These are phyloP conservation scores for Xerus inauris DNA, from an alignment of 2,113 vertebrate species.

Conservation along the genomic window DNA sequence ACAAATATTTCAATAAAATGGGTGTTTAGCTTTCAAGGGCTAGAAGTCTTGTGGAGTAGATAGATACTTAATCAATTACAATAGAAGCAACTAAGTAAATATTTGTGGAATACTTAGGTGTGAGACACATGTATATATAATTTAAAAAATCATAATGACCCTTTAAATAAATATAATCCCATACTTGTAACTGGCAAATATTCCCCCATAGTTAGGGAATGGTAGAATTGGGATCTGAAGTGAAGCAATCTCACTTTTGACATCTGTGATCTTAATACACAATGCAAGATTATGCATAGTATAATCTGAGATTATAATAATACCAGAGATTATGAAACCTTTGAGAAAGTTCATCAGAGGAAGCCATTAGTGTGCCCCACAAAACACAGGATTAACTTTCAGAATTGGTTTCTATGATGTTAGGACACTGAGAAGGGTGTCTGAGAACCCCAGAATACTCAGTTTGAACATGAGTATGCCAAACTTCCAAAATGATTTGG, in stretches of 20 bases:
- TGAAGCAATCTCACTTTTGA: not conserved
- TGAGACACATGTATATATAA: not conserved
- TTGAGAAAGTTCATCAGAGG: not conserved
- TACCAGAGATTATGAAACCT: conserved; percentile 24
- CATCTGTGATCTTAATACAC: not conserved
- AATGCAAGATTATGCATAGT: not conserved
- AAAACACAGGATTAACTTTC: not conserved
- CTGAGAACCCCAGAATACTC: not conserved
- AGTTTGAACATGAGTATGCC: not conserved
- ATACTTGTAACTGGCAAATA: not conserved
- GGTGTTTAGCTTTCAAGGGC: not conserved
- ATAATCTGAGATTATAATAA: not conserved
- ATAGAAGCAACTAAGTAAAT: not conserved
- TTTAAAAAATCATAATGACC: not conserved
- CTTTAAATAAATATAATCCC: not conserved
- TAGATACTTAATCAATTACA: not conserved
- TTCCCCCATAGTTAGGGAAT: not conserved
- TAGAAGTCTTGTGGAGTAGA: not conserved
- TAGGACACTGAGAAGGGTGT: not conserved
- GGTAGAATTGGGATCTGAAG: not conserved
- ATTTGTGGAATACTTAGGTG: not conserved
- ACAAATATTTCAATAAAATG: conserved; percentile 4
- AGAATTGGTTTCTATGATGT: not conserved
- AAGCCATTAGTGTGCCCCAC: not conserved
- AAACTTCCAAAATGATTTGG: not conserved